phyloP scores from a whole-genome alignment of 2,888 invertebrate genomes.

The Falcaria lacertinaria region DNA sequence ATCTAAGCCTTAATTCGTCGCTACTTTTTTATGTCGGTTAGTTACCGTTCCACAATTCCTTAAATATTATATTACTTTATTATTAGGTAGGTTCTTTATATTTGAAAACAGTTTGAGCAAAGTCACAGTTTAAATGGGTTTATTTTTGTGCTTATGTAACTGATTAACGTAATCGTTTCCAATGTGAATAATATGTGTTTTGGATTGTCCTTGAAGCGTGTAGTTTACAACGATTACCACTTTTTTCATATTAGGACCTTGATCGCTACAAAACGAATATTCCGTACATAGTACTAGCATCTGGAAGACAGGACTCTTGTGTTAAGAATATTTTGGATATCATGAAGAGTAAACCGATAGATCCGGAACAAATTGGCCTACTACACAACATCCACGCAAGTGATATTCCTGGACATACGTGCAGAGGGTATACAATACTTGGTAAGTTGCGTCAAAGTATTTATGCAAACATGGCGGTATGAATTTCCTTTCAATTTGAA shows the following conservation, averaged over 20 bases:
- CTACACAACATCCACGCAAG: conserved; percentile 64
- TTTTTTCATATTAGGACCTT: conserved; percentile 21
- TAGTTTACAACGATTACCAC: conserved; percentile 3
- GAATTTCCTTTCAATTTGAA: no score
- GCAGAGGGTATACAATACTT: conserved; percentile 81
- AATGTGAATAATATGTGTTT: no score
- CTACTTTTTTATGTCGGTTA: no score
- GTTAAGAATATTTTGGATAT: conserved; percentile 43
- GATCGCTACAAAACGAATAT: conserved; percentile 35
- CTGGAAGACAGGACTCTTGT: conserved; percentile 76
- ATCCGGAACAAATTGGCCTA: conserved; percentile 69
- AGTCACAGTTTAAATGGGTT: no score
- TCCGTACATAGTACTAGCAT: conserved; percentile 69
- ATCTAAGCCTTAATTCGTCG: no score
- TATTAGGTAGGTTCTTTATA: no score
- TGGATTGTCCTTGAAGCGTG: neutral
- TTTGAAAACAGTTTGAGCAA: no score
- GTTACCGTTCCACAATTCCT: no score
- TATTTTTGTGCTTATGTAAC: no score
- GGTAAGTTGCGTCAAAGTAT: conserved; percentile 19
- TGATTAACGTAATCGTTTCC: no score
- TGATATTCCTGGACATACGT: conserved; percentile 77
- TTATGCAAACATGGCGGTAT: no score
- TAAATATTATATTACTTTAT: no score
- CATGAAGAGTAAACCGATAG: conserved; percentile 39